Evolutionary conservation across 1,140 invertebrate genomes (phyloP).

Genomic region (Hylaeus volcanicus): DNA sequence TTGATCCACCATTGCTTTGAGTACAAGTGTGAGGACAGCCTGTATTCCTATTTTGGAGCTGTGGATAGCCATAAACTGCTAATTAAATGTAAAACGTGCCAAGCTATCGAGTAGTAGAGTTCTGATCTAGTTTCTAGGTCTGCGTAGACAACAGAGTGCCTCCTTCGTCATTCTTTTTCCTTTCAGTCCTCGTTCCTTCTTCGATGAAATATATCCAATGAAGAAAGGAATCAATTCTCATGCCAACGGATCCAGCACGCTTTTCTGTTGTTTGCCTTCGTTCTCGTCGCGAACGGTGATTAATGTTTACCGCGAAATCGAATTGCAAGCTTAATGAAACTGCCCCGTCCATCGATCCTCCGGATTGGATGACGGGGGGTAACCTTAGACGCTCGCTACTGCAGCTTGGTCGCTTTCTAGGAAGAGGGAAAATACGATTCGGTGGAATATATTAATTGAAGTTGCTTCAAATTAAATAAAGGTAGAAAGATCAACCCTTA

Average conservation of each 20-base stretch:
- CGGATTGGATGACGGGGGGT: background rate
- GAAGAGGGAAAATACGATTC: background rate
- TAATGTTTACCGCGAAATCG: slow-evolving; percentile 51
- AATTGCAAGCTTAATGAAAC: slow-evolving; percentile 35
- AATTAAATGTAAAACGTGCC: too few species aligned
- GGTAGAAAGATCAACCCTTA: too few species aligned
- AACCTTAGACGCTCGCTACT: background rate
- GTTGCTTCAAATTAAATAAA: too few species aligned
- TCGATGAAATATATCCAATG: slow-evolving; percentile 11
- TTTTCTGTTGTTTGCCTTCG: slow-evolving; percentile 20
- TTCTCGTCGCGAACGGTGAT: slow-evolving; percentile 19
- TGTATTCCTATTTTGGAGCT: too few species aligned
- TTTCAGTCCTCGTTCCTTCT: background rate
- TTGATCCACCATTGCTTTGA: too few species aligned
- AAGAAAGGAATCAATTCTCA: slow-evolving; percentile 23
- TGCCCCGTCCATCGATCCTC: slow-evolving; percentile 17
- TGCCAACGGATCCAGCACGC: background rate
- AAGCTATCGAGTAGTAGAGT: too few species aligned
- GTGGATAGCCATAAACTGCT: too few species aligned
- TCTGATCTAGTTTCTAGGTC: slow-evolving; percentile 74
- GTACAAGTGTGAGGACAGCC: too few species aligned
- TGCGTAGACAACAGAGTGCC: slow-evolving; percentile 21
- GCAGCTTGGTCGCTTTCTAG: background rate
- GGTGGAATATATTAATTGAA: too few species aligned
- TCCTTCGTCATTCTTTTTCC: background rate